Base-by-base conservation (phyloP, 2,797 vertebrate species). In the Rhinoraja longicauda region DNA sequence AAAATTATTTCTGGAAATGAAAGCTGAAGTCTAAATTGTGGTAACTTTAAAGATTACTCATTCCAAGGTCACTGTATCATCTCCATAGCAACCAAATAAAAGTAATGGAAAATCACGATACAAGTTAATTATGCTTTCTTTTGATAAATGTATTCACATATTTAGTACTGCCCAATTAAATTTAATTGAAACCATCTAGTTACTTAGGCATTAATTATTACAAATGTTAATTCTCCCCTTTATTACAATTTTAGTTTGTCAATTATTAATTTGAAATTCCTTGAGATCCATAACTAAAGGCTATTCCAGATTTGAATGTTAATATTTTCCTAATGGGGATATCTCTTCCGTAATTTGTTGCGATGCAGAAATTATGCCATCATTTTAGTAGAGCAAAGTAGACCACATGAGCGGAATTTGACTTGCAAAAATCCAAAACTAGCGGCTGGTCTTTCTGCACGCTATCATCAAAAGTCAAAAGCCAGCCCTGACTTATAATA, bases 181-280 rank as follows among this genome's bases (percentile, higher is more conserved):
- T 36, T 88, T 36, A 88, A 67, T 36, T 88, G 8, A 67, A 59
- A 24, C 0, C 70, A 88, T 67, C 62, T 15, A 67, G n/a, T 24
- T 36, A 67, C 32, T 62, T 9, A 17, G 84, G 4, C 17, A 67
- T 2, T 19, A 88, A 88, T 88, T n/a, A 88, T 67, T 88, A 36
- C 17, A 67, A 88, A 67, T 8, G 36, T 88, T 67, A 67, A 67
- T 88, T 88, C 17, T 67, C 62, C 62, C 84, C 88, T 88, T 36
- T 67, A 88, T 88, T 88, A 32, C 29, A 32, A 36, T 67, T 67
- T 88, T 67, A 17, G 17, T 88, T 67, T 21, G n/a, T 15, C 12
- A 86, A 32, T 67, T 39, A 15, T 88, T 67, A 64, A 67, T 88
- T 67, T 88, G 84, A 67, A 62, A 88, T 88, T 88, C 36, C 62